Conservation (phyloP, 2,888 invertebrate species). For the Folsomia candida region DNA sequence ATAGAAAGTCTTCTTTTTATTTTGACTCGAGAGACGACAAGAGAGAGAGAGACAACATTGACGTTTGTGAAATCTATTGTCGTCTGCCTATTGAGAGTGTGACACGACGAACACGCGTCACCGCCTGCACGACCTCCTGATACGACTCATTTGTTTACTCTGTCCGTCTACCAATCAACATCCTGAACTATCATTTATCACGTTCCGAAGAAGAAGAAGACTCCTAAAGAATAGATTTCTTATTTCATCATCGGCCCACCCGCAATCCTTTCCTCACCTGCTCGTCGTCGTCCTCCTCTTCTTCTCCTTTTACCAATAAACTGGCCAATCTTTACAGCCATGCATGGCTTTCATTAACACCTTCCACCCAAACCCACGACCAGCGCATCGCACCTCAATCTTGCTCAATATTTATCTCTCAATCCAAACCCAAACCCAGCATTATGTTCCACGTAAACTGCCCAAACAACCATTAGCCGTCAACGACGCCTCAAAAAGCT, state of each 20-base stretch:
- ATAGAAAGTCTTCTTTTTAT: not conserved
- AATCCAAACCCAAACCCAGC: constrained; percentile 1
- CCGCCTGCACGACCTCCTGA: constrained; percentile 49
- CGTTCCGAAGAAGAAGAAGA: constrained; percentile 9
- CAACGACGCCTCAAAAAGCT: not conserved
- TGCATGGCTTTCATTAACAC: constrained; percentile 14
- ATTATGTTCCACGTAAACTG: not conserved
- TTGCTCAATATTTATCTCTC: constrained; percentile 21
- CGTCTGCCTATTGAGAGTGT: constrained; percentile 21
- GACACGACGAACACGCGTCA: constrained; percentile 48
- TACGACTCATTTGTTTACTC: constrained; percentile 50
- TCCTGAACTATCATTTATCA: constrained; percentile 36
- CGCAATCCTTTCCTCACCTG: constrained; percentile 4
- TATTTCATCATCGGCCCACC: constrained; percentile 16
- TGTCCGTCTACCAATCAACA: constrained; percentile 39
- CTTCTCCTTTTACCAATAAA: constrained; percentile 5
- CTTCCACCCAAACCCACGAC: constrained; percentile 1
- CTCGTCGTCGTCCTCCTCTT: too few relatives aligned
- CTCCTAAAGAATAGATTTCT: constrained; percentile 14
- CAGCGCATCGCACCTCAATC: constrained; percentile 8
- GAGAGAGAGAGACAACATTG: constrained; percentile 1
- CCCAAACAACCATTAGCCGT: constrained; percentile 5
- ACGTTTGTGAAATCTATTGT: constrained; percentile 7
- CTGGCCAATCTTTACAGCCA: constrained; percentile 10
- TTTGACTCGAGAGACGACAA: not conserved